Evolutionary conservation across 2,888 invertebrate species (phyloP).

Genomic region (Amphimallon solstitiale): DNA sequence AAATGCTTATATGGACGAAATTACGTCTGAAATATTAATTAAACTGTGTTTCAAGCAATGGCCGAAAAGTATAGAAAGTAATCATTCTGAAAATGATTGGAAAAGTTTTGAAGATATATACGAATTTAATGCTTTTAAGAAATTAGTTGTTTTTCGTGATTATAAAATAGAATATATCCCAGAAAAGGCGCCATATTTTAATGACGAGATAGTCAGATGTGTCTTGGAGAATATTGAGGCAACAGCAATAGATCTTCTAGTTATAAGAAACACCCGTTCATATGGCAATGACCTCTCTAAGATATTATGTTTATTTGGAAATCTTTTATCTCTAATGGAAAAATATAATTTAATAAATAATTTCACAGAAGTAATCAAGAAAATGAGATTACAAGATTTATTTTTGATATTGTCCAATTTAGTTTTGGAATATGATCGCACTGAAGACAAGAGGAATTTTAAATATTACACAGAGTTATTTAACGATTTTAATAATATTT

Average conservation of each 20-base stretch:
- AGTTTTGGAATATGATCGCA: constrained; percentile 5
- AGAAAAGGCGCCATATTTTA: background rate
- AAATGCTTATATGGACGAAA: constrained; percentile 37
- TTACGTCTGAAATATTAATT: constrained; percentile 52
- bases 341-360: constrained; percentile 39
- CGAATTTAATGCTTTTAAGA: constrained; percentile 52
- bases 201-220: background rate
- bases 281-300: background rate
- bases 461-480: constrained; percentile 25
- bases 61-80: constrained; percentile 42
- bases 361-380: constrained; percentile 28
- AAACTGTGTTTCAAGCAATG: constrained; percentile 55
- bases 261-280: background rate
- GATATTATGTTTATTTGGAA: constrained; percentile 36
- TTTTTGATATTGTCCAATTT: constrained; percentile 44
- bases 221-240: background rate
- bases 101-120: constrained; percentile 53
- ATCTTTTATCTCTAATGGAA: constrained; percentile 43
- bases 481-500: constrained; percentile 39
- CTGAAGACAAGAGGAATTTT: background rate
- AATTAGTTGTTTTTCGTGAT: constrained; percentile 25
- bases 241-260: background rate
- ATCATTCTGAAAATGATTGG: constrained; percentile 28
- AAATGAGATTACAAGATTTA: constrained; percentile 41
- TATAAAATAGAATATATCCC: background rate